phyloP scores from a whole-genome alignment of 2,113 vertebrate species.

The Suricata suricatta region DNA sequence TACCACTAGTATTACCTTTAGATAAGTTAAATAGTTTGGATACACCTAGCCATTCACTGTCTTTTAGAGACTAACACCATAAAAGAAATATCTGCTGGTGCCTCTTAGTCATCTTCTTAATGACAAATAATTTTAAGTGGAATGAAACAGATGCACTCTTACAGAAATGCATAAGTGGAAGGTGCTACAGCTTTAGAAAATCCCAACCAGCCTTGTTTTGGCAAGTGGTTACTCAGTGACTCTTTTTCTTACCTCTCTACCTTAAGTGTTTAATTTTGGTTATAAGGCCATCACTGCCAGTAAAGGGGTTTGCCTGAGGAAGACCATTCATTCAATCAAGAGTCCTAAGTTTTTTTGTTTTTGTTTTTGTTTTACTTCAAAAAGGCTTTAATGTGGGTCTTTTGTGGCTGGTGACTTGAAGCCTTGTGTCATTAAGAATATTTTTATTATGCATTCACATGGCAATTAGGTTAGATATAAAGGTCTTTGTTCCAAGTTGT shows the following conservation, averaged over 20 bases:
- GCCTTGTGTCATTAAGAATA: background rate
- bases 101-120: conserved; percentile 8
- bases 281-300: conserved; percentile 1
- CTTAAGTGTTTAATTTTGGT: conserved; percentile 22
- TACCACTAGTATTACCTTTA: background rate
- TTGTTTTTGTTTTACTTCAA: too few species aligned
- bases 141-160: background rate
- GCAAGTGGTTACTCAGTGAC: background rate
- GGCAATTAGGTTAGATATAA: background rate
- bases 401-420: background rate
- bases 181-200: background rate
- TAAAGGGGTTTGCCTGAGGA: background rate
- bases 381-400: background rate
- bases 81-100: background rate
- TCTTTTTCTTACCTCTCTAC: background rate
- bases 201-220: background rate
- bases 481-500: conserved; percentile 11
- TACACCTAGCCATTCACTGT: background rate
- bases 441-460: background rate
- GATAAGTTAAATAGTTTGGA: background rate
- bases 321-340: background rate
- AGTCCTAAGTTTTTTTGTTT: background rate
- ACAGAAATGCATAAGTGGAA: background rate
- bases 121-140: background rate
- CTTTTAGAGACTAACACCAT: background rate